Conservation (phyloP, 2,113 vertebrate species). For the Romanogobio albipinnatus region DNA sequence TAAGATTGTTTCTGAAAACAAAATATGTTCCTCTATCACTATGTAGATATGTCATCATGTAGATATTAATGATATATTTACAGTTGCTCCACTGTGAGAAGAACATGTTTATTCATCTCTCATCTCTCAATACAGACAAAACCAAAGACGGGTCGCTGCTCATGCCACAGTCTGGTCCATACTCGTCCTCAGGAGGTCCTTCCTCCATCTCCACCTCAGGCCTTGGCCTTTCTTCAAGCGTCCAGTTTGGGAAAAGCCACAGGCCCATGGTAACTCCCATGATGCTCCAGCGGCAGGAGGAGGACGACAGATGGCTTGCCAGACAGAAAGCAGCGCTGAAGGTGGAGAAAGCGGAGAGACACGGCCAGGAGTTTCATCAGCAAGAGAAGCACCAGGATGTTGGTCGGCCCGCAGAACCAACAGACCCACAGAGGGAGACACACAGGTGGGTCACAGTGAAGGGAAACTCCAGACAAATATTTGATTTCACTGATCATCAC, state of each 20-base stretch:
- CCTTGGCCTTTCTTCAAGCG: slow-evolving; percentile 82
- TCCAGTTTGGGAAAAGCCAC: slow-evolving; percentile 79
- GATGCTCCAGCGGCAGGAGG: slow-evolving; percentile 89
- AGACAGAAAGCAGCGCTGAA: slow-evolving; percentile 88
- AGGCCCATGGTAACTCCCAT: slow-evolving; percentile 76
- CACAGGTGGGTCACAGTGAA: slow-evolving; percentile 78
- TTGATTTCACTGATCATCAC: no score
- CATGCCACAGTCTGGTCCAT: slow-evolving; percentile 83
- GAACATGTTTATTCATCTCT: not conserved
- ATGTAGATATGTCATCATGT: no score
- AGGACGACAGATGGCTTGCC: slow-evolving; percentile 96
- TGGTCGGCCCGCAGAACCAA: slow-evolving; percentile 77
- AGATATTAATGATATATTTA: not conserved
- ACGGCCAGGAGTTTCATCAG: slow-evolving; percentile 92
- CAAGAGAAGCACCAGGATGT: slow-evolving; percentile 93
- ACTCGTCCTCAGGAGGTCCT: slow-evolving; percentile 71
- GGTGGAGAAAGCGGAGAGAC: slow-evolving; percentile 93
- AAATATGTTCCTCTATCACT: not conserved
- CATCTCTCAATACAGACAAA: slow-evolving; percentile 79
- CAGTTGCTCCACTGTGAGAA: not conserved
- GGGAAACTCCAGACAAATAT: not conserved
- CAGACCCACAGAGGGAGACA: slow-evolving; percentile 82
- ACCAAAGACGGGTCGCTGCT: slow-evolving; percentile 86
- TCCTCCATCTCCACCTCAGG: slow-evolving; percentile 82
- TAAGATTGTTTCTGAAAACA: not conserved